Evolutionary conservation across 2,888 invertebrate genomes (phyloP), one percentile per base, ranked within the genome.

Genomic region (Caenorhabditis uteleia): DNA sequence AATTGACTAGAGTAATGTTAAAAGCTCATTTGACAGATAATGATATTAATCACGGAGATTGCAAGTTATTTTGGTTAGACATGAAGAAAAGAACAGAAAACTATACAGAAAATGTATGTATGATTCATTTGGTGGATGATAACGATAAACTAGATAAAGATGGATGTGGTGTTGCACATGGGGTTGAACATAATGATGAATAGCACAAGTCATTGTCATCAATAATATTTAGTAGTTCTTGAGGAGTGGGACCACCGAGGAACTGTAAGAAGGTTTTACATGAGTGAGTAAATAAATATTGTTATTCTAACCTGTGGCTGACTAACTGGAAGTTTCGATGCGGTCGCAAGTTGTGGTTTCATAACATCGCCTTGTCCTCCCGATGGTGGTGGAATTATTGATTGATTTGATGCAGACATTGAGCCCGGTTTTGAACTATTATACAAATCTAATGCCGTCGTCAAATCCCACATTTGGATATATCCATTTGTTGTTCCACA

Each of bases 381-480:
- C 14, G 46, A 43, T 0, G 48, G 48, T 1, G 54, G 56, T 16
- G 67, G 14, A 44, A 14, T 39, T 34, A 14, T 36, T 18, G 25
- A 16, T 56, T 34, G 34, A 3, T 20, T 21, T 26, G 31, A 23
- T 7, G n/a, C n/a, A 39, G 39, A n/a, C 27, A 16, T 5, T 26
- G 29, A 5, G 38, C 21, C 29, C 43, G 48, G 6, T 34, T 42
- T 20, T 31, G 14, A 29, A 48, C 44, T 46, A 50, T 25, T 36
- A 51, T 76, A 74, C 70, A 90, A 88, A 85, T 95, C 93, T 49
- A 97, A 87, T 14, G 93, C 95, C 10, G 93, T 95, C 14, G 94
- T 94, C 62, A 98, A 87, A 86, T 98, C 97, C 95, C 97, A 98
- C 91, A 97, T 93, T 85, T 87, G 94, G 62, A 94, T 90, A 38